These are phyloP conservation scores for Phoxinus phoxinus DNA, from an alignment of 2,113 vertebrate genomes.

Conservation along the genomic window DNA sequence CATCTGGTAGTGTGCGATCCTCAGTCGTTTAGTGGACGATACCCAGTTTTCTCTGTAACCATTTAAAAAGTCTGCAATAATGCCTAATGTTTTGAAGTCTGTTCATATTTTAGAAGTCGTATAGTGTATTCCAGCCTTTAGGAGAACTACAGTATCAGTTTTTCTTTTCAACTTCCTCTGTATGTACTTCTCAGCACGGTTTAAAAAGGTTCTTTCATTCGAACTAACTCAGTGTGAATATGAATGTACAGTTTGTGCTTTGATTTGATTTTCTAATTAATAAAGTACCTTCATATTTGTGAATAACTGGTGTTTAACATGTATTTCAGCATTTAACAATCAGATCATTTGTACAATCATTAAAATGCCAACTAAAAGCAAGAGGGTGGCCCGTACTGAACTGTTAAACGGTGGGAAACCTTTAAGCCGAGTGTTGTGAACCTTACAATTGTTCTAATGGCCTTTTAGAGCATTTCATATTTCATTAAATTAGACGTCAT, in stretches of 20 bases:
- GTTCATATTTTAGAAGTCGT: not conserved
- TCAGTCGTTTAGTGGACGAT: no score
- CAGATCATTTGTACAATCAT: not conserved
- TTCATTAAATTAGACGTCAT: conserved; percentile 51
- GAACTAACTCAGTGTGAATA: conserved; percentile 47
- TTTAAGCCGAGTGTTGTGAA: not conserved
- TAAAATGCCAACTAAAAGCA: not conserved
- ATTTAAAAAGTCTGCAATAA: no score
- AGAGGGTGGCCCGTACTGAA: not conserved
- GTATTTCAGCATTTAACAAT: not conserved
- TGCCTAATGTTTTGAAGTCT: not conserved
- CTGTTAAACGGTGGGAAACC: not conserved
- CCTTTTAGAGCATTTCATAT: conserved; percentile 30
- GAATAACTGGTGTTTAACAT: not conserved
- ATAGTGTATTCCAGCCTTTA: not conserved
- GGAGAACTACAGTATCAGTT: not conserved
- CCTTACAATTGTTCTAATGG: not conserved
- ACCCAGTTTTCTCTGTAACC: no score
- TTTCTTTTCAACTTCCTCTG: conserved; percentile 33
- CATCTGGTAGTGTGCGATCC: no score
- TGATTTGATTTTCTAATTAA: conserved; percentile 75
- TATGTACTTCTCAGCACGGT: conserved; percentile 29
- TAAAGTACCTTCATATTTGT: conserved; percentile 72
- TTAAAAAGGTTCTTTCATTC: conserved; percentile 40
- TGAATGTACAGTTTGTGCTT: conserved; percentile 67